phyloP scores from a whole-genome alignment of 1,140 invertebrate species.

The Drosophila sechellia region DNA sequence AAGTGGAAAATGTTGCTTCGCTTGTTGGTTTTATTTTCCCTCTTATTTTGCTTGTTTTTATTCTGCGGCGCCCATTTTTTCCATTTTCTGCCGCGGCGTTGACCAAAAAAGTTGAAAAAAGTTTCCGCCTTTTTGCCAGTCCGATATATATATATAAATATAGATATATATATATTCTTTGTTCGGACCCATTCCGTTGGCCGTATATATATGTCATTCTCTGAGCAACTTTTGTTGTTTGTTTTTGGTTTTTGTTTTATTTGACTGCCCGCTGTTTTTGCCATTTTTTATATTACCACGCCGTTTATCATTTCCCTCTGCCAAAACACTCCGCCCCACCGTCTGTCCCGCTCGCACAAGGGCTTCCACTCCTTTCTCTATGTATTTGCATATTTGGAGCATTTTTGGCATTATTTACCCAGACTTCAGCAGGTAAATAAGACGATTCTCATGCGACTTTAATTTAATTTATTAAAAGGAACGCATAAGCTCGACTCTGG shows the following conservation, averaged over 20 bases:
- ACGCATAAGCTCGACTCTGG: constrained; percentile 21
- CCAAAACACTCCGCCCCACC: constrained; percentile 60
- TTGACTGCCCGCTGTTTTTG: constrained; percentile 75
- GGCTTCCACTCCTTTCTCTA: constrained; percentile 15
- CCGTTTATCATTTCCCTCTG: constrained; percentile 80
- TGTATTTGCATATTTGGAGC: constrained; percentile 58
- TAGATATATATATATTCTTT: constrained; percentile 37
- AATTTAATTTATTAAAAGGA: constrained; percentile 79
- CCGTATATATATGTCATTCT: constrained; percentile 45
- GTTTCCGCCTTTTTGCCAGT: constrained; percentile 55
- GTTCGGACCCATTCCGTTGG: constrained; percentile 42
- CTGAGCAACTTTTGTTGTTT: constrained; percentile 28
- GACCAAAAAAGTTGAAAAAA: constrained; percentile 69
- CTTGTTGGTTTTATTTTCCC: constrained; percentile 33
- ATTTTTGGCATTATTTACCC: constrained; percentile 59
- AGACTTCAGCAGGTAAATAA: constrained; percentile 64
- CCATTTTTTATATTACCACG: constrained; percentile 83
- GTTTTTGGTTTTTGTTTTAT: constrained; percentile 55
- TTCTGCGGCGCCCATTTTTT: constrained; percentile 76
- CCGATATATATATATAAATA: constrained; percentile 32
- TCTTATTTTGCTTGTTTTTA: constrained; percentile 32
- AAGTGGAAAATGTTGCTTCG: constrained; percentile 62
- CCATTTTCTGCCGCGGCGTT: constrained; percentile 35
- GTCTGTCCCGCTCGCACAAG: constrained; percentile 19
- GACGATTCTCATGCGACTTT: constrained; percentile 76